Evolutionary conservation across 2,113 vertebrate species (phyloP).

Genomic region (Mesembrinibis cayennensis): DNA sequence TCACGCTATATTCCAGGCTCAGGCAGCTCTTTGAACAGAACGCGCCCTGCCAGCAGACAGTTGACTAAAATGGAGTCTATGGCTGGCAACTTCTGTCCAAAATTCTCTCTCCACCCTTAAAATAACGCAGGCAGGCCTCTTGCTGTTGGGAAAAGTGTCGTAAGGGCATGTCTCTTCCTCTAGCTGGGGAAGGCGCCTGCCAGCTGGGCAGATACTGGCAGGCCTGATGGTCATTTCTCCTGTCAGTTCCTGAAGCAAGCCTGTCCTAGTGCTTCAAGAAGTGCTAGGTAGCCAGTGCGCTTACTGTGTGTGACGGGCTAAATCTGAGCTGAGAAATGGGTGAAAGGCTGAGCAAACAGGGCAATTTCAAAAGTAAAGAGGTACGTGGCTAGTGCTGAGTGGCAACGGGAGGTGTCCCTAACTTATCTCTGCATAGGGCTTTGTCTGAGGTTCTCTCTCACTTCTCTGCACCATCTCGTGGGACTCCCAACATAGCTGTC

Average conservation of each 20-base stretch:
- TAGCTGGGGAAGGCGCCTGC: neutral
- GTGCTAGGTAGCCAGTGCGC: neutral
- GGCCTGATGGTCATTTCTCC: neutral
- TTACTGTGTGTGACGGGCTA: neutral
- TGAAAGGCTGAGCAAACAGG: neutral
- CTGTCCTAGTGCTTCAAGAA: neutral
- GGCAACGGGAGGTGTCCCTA: neutral
- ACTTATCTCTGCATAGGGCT: neutral
- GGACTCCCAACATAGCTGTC: neutral
- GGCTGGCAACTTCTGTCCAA: neutral
- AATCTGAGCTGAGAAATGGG: neutral
- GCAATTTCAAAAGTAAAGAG: neutral
- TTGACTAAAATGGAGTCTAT: accelerated
- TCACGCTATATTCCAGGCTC: too few relatives aligned
- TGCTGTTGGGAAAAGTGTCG: neutral
- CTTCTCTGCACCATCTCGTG: too few relatives aligned
- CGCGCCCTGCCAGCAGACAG: accelerated
- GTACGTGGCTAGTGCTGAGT: neutral
- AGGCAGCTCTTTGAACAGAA: neutral
- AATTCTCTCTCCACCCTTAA: neutral
- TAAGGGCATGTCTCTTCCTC: neutral
- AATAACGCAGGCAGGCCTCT: neutral
- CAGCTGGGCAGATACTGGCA: neutral
- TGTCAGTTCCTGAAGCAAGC: neutral
- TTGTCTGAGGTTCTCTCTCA: neutral